Conservation (phyloP, 1,140 invertebrate species). For the Oedothorax gibbosus region DNA sequence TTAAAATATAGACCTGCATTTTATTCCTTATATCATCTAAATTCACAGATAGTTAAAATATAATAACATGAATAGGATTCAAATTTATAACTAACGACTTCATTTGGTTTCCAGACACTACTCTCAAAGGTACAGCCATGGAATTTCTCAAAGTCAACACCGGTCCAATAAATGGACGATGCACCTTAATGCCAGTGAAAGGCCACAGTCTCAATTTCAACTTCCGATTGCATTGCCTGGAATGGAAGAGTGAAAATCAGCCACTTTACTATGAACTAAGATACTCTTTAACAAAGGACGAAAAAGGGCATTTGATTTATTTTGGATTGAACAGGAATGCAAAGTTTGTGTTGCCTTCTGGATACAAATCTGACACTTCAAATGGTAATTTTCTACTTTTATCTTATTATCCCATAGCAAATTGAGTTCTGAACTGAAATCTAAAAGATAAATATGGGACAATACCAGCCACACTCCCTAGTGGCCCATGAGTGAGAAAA, state of each 20-base stretch:
- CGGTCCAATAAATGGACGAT: constrained; percentile 54
- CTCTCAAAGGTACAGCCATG: constrained; percentile 36
- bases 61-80: not conserved
- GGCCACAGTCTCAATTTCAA: constrained; percentile 30
- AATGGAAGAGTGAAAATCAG: constrained; percentile 44
- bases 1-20: too few species aligned
- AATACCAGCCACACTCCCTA: too few species aligned
- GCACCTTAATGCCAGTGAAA: constrained; percentile 48
- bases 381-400: constrained; percentile 40
- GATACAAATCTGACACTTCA: constrained; percentile 11
- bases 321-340: constrained; percentile 49
- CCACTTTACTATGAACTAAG: constrained; percentile 49
- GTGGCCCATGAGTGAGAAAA: too few species aligned
- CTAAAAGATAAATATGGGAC: not conserved
- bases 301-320: constrained; percentile 46
- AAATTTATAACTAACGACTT: not conserved
- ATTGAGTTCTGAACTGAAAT: not conserved
- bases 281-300: constrained; percentile 22
- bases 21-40: too few species aligned
- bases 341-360: constrained; percentile 50
- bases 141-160: constrained; percentile 36
- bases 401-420: not conserved
- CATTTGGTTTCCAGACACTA: constrained; percentile 5
- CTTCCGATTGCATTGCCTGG: constrained; percentile 53
- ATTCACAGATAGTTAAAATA: too few species aligned